phyloP scores from a whole-genome alignment of 30 jellyfish, hydroid and myxozoan species.

The Chrysaora quinquecirrha region DNA sequence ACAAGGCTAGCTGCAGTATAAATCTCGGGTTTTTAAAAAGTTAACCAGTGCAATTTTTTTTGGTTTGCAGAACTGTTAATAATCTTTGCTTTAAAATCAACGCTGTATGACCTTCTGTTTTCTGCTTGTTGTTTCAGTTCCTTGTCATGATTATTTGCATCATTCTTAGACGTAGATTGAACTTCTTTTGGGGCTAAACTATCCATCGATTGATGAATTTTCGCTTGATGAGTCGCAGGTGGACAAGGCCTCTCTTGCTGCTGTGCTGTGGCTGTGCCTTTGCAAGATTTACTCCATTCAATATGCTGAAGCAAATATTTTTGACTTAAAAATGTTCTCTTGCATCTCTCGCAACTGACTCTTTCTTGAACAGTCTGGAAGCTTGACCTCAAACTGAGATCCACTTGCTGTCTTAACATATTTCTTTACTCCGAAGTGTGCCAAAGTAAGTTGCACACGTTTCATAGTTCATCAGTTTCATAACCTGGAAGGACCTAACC shows the following conservation, averaged over 20 bases:
- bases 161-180: conserved; percentile 1
- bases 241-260: conserved; percentile 16
- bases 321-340: conserved; percentile 25
- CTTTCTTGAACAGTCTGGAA: conserved; percentile 46
- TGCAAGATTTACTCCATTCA: conserved; percentile 45
- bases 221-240: not conserved
- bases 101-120: conserved; percentile 24
- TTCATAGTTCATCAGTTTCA: conserved; percentile 27
- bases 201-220: not conserved
- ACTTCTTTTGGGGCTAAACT: not conserved
- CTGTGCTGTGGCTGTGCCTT: conserved; percentile 24
- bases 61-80: conserved; percentile 26
- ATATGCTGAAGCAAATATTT: conserved; percentile 29
- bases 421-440: conserved; percentile 18
- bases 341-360: conserved; percentile 38
- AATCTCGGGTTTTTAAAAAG: too few species aligned
- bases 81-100: conserved; percentile 21
- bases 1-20: too few species aligned
- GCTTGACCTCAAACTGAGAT: conserved; percentile 47
- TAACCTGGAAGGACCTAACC: conserved; percentile 2
- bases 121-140: conserved; percentile 5
- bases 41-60: too few species aligned
- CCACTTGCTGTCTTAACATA: conserved; percentile 53
- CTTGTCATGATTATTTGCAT: not conserved
- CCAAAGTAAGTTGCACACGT: conserved; percentile 39